Conservation (phyloP, 2,797 vertebrate genomes). For the Pristis pectinata region DNA sequence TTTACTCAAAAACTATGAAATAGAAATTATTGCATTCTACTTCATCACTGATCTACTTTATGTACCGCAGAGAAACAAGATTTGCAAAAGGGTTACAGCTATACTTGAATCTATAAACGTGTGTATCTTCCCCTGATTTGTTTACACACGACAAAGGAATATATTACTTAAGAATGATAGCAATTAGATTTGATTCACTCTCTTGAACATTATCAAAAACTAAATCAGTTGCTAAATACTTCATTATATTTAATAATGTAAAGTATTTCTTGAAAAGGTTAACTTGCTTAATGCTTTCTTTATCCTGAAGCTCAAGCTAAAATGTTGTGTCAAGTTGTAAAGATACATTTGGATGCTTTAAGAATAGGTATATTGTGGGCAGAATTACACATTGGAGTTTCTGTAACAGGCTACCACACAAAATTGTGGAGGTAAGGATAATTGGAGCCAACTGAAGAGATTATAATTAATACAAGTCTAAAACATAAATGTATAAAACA, state of each 20-base stretch:
- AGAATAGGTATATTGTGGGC: neutral
- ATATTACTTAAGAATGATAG: neutral
- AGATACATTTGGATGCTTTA: neutral
- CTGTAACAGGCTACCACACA: neutral
- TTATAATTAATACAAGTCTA: constrained; percentile 30
- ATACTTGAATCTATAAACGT: neutral
- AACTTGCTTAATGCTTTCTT: neutral
- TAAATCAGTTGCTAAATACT: neutral
- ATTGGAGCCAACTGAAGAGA: neutral
- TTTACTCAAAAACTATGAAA: neutral
- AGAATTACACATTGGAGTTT: constrained; percentile 21
- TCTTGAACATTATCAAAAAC: neutral
- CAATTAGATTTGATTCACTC: neutral
- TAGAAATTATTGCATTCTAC: neutral
- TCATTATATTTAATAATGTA: neutral
- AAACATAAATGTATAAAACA: constrained; percentile 66
- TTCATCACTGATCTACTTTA: neutral
- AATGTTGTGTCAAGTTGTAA: neutral
- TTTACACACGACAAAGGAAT: neutral
- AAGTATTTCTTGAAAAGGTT: neutral
- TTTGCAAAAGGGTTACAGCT: neutral
- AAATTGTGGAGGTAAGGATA: constrained; percentile 8
- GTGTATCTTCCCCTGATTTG: neutral
- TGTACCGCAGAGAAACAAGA: neutral
- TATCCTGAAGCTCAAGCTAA: too few relatives aligned